phyloP scores from a whole-genome alignment of 2,797 vertebrate genomes.

The Phrynocephalus forsythii region DNA sequence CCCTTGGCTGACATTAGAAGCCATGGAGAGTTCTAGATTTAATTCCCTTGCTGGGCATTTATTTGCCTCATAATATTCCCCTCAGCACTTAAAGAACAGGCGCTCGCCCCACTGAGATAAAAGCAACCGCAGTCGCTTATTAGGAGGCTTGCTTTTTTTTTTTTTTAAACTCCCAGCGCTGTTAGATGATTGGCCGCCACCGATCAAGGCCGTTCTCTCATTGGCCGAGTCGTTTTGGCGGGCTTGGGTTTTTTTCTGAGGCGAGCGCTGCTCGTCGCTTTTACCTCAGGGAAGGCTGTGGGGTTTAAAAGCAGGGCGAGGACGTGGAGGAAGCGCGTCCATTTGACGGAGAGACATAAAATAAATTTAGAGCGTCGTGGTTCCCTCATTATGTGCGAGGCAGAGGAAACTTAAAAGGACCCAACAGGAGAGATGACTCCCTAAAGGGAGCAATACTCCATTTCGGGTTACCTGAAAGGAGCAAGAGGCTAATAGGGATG shows the following conservation, averaged over 20 bases:
- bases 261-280: background rate
- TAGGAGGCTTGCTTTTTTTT: rapidly evolving
- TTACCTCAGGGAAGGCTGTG: too few species aligned
- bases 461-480: background rate
- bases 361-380: background rate
- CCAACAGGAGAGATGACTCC: too few species aligned
- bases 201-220: background rate
- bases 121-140: rapidly evolving
- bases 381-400: background rate
- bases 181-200: background rate
- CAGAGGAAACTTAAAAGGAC: background rate
- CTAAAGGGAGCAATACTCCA: background rate
- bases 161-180: conserved; percentile 27
- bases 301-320: background rate
- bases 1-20: too few species aligned
- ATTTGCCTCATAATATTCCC: background rate
- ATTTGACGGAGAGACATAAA: background rate
- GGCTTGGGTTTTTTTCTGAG: background rate
- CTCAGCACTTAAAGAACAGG: too few species aligned
- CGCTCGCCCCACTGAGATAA: background rate
- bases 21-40: background rate
- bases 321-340: background rate
- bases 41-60: background rate
- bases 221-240: conserved; percentile 24
- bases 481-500: too few species aligned